Evolutionary conservation across 1,140 invertebrate species (phyloP).

Genomic region (Mizuhopecten yessoensis): DNA sequence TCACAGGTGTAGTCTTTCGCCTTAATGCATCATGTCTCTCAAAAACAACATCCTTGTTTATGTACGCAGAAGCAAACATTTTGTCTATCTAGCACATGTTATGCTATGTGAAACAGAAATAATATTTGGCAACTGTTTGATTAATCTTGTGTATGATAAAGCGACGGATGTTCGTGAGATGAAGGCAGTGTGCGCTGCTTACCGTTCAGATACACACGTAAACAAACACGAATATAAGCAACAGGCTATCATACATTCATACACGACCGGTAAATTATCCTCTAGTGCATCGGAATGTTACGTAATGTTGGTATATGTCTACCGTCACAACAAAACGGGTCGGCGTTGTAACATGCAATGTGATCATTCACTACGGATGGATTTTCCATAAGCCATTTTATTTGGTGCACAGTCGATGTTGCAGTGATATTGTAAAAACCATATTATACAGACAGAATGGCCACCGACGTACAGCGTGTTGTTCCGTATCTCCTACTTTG

Average conservation of each 20-base stretch:
- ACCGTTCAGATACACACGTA: background rate
- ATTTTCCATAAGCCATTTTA: background rate
- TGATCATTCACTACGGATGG: background rate
- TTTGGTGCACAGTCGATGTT: background rate
- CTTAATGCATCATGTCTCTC: too few relatives aligned
- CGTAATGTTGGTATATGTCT: background rate
- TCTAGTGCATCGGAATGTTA: background rate
- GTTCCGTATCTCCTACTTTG: background rate
- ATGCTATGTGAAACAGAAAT: background rate
- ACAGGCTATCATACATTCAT: background rate
- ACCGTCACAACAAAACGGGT: background rate
- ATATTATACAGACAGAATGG: background rate
- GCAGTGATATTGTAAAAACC: background rate
- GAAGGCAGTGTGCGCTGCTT: background rate
- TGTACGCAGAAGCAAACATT: too few relatives aligned
- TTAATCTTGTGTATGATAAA: background rate
- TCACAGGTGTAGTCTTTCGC: too few relatives aligned
- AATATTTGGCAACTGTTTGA: background rate
- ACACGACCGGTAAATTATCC: background rate
- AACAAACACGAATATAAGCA: background rate
- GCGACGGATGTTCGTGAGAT: background rate
- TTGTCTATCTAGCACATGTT: too few relatives aligned
- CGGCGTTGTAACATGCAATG: background rate
- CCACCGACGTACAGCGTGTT: background rate
- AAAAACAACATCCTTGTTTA: too few relatives aligned